Evolutionary conservation across 1,140 invertebrate species (phyloP).

Genomic region (Bombus confusus): DNA sequence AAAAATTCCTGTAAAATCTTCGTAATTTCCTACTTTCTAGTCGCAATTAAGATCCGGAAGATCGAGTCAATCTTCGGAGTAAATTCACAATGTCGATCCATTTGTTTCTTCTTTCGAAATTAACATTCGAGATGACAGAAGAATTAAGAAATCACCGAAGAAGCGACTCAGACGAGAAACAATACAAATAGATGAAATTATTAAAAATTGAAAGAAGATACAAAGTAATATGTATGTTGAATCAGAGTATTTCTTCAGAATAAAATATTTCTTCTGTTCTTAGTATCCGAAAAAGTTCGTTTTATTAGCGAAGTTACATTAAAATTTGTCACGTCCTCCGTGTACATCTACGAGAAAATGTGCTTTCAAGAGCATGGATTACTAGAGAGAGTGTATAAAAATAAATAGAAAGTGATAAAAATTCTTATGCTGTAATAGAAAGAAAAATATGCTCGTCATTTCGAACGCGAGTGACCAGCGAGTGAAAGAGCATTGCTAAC

Average conservation of each 20-base stretch:
- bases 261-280: no score
- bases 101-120: neutral
- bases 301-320: no score
- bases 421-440: neutral
- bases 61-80: neutral
- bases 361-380: no score
- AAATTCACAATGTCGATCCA: neutral
- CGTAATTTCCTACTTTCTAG: slow-evolving; percentile 12
- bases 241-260: no score
- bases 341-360: no score
- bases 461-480: neutral
- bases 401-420: neutral
- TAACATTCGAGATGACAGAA: neutral
- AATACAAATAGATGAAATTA: neutral
- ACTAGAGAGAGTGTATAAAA: neutral
- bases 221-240: neutral
- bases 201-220: neutral
- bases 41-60: neutral
- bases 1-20: neutral
- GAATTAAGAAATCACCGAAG: neutral
- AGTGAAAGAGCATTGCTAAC: neutral
- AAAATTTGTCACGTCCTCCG: no score
- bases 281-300: no score
- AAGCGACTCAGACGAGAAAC: neutral
- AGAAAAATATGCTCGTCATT: neutral